Conservation (phyloP, 2,797 vertebrate species). For the Acomys russatus region DNA sequence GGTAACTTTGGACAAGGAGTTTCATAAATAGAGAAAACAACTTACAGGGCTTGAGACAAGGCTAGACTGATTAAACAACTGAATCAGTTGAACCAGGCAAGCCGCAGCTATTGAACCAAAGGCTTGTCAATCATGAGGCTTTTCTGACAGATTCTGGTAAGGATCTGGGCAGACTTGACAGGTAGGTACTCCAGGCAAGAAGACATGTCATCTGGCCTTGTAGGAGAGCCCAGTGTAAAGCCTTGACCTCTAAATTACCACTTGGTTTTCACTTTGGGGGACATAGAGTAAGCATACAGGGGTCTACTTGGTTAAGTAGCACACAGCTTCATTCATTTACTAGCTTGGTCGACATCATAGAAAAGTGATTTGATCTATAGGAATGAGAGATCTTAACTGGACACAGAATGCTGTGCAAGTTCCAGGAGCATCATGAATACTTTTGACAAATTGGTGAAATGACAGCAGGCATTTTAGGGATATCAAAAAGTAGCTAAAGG, state of each 20-base stretch:
- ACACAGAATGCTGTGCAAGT: neutral
- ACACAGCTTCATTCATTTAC: neutral
- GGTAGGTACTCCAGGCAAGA: neutral
- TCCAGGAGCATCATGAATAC: neutral
- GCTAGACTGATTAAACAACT: conserved; percentile 37
- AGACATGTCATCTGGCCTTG: neutral
- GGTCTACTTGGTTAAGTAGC: neutral
- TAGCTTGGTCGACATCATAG: neutral
- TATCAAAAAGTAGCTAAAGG: neutral
- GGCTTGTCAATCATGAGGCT: conserved; percentile 26
- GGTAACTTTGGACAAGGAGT: conserved; percentile 59
- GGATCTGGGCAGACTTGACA: conserved; percentile 5
- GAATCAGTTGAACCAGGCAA: conserved; percentile 43
- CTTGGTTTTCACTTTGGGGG: neutral
- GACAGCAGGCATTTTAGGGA: neutral
- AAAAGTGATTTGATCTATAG: neutral
- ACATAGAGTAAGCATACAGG: neutral
- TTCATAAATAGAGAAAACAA: conserved; percentile 61
- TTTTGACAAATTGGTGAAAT: neutral
- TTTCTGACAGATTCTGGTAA: conserved; percentile 43
- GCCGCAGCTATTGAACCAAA: neutral
- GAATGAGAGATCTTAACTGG: neutral
- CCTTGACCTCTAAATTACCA: neutral
- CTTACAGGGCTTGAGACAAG: conserved; percentile 47
- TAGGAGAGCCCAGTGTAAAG: neutral